Evolutionary conservation across 2,888 invertebrate species (phyloP), one percentile per base, ranked within the genome.

Genomic region (Agelastica alni): DNA sequence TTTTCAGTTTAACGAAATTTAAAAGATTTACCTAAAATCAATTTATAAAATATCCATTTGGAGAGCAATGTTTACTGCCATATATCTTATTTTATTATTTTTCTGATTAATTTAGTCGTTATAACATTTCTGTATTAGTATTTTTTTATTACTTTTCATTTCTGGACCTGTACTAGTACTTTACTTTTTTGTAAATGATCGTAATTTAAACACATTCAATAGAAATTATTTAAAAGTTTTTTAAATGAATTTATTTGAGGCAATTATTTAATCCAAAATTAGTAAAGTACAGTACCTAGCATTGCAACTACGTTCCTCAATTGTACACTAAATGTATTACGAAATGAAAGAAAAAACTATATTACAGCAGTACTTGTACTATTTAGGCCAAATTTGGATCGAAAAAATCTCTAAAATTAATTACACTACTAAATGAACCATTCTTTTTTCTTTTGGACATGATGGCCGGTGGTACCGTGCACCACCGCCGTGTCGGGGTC

Each of bases 401-500:
- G 39, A 48, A 37, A 31, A 17, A 17, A 16, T 16, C n/a, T 10
- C 17, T 16, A 20, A 2, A 30, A 42, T 20, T 4, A 17, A 18
- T 20, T 12, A 2, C 14, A 14, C 13, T 14, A 64, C 77, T 88
- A 94, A 75, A 95, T 94, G 78, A 94, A 95, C 89, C 93, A 95
- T 79, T 96, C 96, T 71, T 92, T 85, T 66, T 93, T 88, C 79
- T 93, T 93, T 74, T 90, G 88, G 65, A 96, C 94, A 75, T 93
- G 88, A 71, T 94, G 93, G 4, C 96, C 95, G 5, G 95, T 94
- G 59, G 90, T 85, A 10, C 92, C 92, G 57, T 91, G 88, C 18
- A 95, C 88, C 16, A 97, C 93, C 2, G 97, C 97, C n/a, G 90
- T 86, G 77, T 97, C 96, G 0, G 90, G 93, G 79, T 94, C 96